A percentile compares a stretch with the other conserved stretches of the same genome.
These are phyloP conservation scores for Drosophila buzzatii DNA, from an alignment of 2,888 invertebrate species.

Conservation along the genomic window DNA sequence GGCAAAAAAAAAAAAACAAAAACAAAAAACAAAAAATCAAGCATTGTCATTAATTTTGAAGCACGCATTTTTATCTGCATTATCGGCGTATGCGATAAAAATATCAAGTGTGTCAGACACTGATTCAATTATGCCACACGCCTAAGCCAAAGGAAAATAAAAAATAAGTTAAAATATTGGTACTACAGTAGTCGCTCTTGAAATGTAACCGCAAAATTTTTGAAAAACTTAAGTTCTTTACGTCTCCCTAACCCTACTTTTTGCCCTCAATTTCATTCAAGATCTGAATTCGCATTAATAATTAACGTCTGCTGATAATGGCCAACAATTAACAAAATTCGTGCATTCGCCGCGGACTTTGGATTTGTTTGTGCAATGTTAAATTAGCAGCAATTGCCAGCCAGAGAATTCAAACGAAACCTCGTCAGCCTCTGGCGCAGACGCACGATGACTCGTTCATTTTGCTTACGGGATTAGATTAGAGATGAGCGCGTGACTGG, in stretches of 20 bases:
- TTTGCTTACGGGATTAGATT: background rate
- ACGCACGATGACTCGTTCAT: constrained; percentile 33
- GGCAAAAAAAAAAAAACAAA: no score
- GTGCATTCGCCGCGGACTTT: constrained; percentile 13
- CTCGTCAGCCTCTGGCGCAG: constrained; percentile 12
- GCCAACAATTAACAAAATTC: constrained; percentile 20
- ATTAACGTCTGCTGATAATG: constrained; percentile 3
- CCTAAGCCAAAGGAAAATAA: background rate
- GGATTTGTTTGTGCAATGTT: constrained; percentile 26
- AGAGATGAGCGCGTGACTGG: background rate
- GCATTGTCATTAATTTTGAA: background rate
- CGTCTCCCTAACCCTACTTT: background rate
- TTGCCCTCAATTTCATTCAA: background rate
- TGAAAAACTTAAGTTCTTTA: background rate
- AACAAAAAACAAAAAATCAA: no score
- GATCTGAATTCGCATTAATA: constrained; percentile 7
- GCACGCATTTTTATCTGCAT: background rate
- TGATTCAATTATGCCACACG: background rate
- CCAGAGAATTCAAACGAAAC: background rate
- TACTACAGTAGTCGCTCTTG: background rate
- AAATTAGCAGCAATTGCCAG: constrained; percentile 24
- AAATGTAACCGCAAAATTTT: background rate
- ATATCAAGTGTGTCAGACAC: background rate
- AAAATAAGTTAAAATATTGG: background rate
- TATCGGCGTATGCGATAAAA: background rate